Percentiles rank a stretch among this genome's conserved stretches.
Conservation (phyloP, 2,888 invertebrate species). For the Acanthosepion pharaonis region DNA sequence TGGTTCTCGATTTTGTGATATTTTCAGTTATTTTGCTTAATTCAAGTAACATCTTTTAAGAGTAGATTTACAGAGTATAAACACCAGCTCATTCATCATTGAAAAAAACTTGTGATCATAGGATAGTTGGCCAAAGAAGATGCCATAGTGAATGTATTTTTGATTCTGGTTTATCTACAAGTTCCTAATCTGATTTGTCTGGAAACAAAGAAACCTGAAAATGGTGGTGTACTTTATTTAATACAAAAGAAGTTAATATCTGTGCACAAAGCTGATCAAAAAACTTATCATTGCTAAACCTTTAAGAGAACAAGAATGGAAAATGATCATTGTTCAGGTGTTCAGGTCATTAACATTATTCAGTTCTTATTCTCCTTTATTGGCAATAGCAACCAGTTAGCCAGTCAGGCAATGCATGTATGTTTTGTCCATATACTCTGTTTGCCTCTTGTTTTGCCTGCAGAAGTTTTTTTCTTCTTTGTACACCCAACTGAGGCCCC, state of each 20-base stretch:
- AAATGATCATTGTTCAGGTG: not conserved
- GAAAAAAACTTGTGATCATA: no score
- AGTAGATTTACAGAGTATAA: no score
- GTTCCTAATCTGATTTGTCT: no score
- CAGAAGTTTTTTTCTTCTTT: not conserved
- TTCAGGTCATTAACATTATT: not conserved
- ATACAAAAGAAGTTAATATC: not conserved
- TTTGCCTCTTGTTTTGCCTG: slow-evolving; percentile 35
- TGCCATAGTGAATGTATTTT: no score
- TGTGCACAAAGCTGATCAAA: not conserved
- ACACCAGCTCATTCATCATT: no score
- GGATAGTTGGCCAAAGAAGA: no score
- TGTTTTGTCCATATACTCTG: slow-evolving; percentile 39
- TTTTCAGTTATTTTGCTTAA: no score
- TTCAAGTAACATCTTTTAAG: no score
- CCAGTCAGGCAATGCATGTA: slow-evolving; percentile 34
- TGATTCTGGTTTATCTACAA: no score
- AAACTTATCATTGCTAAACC: not conserved
- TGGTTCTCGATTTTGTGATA: no score
- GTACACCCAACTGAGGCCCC: slow-evolving; percentile 4
- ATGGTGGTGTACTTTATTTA: no score
- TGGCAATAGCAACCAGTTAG: not conserved
- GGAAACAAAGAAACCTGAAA: no score
- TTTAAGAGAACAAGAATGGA: not conserved
- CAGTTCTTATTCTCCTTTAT: not conserved